Base-by-base conservation (phyloP, 1,140 invertebrate genomes). In the Bombus difficillimus region DNA sequence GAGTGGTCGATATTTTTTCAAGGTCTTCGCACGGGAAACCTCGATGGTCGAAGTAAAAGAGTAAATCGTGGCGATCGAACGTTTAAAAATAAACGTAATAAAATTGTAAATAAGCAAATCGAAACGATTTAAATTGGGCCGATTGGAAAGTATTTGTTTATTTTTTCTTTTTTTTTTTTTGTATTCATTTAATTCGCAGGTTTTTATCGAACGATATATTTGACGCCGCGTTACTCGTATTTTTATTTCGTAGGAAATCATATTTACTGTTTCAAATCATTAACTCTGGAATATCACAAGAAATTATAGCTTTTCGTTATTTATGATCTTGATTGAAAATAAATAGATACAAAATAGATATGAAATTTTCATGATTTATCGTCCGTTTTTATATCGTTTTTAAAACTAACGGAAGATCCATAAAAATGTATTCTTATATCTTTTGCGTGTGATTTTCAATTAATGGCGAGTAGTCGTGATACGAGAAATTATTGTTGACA, bases 11-110 rank as follows among this genome's bases (percentile, higher is more conserved):
- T 62, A 43, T 43, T 43, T 43, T 73, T 43, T 43, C 71, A 43
- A 43, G 71, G 41, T 73, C 15, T 73, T 9, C 4, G 22, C n/a
- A 8, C 5, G 12, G 1, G 6, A 32, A 43, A 71, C 62, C n/a
- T n/a, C 18, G 18, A 37, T 3, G 34, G 15, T 15, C 0, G 18
- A 34, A 34, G 18, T 8, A 25, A 0, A 10, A 68, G 8, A 0
- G 32, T 25, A 3, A n/a, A 13, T 15, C 12, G 39, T 25, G 3
- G 37, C 68, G 18, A 28, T 15, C 34, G 39, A n/a, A 41, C 39
- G 28, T 41, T 28, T 28, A 13, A 13, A 41, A 72, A 18, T 15
- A 41, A n/a, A 72, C 69, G 39, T n/a, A 28, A 62, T n/a, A 12
- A 62, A 62, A 41, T 41, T 10, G 69, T 9, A 15, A 72, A 72